Conservation (phyloP, 2,888 invertebrate species). For the Pachydiplax longipennis region DNA sequence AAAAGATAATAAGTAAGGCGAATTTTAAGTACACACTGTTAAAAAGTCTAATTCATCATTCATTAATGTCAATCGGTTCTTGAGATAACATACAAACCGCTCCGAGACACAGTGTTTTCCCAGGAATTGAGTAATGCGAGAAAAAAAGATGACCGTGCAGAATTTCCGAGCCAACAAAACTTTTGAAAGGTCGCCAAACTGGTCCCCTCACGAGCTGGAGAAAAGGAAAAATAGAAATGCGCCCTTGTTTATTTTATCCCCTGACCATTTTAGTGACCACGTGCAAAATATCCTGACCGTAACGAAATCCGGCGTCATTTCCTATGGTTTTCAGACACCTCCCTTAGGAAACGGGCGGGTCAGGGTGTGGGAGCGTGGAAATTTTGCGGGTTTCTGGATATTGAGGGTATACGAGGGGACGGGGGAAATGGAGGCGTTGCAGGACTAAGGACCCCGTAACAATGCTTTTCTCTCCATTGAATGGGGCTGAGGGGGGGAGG, state of each 20-base stretch:
- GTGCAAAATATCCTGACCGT: constrained; percentile 39
- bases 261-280: constrained; percentile 42
- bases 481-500: background rate
- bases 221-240: background rate
- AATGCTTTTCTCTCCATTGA: background rate
- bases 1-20: too few species aligned
- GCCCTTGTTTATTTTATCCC: constrained; percentile 31
- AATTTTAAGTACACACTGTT: too few species aligned
- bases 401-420: background rate
- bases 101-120: background rate
- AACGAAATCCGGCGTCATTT: constrained; percentile 6
- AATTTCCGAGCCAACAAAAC: constrained; percentile 10
- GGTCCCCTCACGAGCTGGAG: background rate
- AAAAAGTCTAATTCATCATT: background rate
- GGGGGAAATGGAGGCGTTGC: constrained; percentile 25
- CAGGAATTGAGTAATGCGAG: background rate
- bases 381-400: background rate
- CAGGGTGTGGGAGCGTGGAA: background rate
- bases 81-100: background rate
- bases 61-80: background rate
- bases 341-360: background rate
- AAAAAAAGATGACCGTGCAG: constrained; percentile 31
- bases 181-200: background rate
- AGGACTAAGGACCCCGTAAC: constrained; percentile 20
- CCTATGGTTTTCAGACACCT: background rate